phyloP scores from a whole-genome alignment of 2,888 invertebrate species.

The Lottia gigantea region DNA sequence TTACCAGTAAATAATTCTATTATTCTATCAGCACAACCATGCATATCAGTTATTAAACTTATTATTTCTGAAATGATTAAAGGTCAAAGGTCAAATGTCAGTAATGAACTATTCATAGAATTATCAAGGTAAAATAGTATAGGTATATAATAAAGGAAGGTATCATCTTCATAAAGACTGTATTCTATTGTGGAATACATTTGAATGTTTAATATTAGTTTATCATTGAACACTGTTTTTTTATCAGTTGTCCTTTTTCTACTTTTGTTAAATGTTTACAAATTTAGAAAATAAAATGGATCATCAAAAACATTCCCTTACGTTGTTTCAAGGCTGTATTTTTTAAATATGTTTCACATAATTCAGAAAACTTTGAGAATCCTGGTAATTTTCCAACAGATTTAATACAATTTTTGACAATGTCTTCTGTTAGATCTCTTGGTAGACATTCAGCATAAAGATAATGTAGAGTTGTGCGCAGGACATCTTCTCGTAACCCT shows the following conservation, averaged over 20 bases:
- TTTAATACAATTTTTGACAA: slow-evolving; percentile 73
- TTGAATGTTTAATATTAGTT: background rate
- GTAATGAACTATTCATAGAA: too few relatives aligned
- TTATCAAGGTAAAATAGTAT: too few relatives aligned
- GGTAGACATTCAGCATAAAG: slow-evolving; percentile 77
- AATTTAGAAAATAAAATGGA: too few relatives aligned
- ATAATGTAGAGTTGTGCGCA: slow-evolving; percentile 75
- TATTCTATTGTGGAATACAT: background rate
- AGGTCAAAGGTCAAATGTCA: too few relatives aligned
- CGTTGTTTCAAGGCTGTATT: slow-evolving; percentile 76
- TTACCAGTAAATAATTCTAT: slow-evolving; percentile 73
- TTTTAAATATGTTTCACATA: slow-evolving; percentile 75
- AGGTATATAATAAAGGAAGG: too few relatives aligned
- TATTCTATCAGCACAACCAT: slow-evolving; percentile 74
- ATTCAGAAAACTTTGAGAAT: slow-evolving; percentile 72
- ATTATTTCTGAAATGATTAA: slow-evolving; percentile 73
- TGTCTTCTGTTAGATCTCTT: slow-evolving; percentile 73
- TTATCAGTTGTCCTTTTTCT: background rate
- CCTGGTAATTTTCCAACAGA: slow-evolving; percentile 69
- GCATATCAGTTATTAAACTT: slow-evolving; percentile 76
- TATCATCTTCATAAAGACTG: too few relatives aligned
- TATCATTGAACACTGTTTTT: background rate
- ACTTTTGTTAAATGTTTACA: too few relatives aligned
- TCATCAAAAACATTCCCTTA: slow-evolving; percentile 66
- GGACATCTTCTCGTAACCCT: slow-evolving; percentile 74